Conservation (phyloP, 2,113 vertebrate species). For the Columba janthina region DNA sequence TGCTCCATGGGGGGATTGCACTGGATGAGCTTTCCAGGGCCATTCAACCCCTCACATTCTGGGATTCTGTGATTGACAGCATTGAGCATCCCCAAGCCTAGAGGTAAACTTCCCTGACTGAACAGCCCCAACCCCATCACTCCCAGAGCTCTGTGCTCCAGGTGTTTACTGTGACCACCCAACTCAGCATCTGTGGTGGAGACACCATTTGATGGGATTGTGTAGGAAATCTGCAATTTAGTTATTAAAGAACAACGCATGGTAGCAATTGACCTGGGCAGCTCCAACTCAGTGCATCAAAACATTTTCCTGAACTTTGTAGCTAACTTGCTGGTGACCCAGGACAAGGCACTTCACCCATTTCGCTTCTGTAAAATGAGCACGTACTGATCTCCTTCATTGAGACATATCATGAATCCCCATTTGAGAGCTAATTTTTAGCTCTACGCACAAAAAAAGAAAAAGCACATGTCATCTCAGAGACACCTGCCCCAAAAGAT, state of each 20-base stretch:
- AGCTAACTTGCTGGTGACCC: background rate
- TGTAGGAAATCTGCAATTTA: background rate
- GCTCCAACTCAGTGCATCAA: background rate
- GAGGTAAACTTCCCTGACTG: background rate
- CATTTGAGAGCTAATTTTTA: background rate
- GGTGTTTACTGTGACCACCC: fast-evolving
- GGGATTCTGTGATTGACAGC: fast-evolving
- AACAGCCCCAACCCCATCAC: background rate
- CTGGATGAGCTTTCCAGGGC: no score
- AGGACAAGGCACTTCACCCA: fast-evolving
- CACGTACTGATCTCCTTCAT: background rate
- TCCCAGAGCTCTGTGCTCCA: background rate
- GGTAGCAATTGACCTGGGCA: background rate
- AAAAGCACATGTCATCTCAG: background rate
- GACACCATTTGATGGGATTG: no score
- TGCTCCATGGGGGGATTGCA: no score
- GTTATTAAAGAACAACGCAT: background rate
- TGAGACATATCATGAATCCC: fast-evolving
- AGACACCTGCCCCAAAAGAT: background rate
- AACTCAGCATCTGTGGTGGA: background rate
- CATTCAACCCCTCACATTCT: no score
- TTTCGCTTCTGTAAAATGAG: background rate
- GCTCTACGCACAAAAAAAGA: fast-evolving
- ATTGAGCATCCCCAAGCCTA: background rate
- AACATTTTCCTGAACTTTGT: background rate